phyloP scores from a whole-genome alignment of 2,113 vertebrate genomes.

The Eulacestoma nigropectus region DNA sequence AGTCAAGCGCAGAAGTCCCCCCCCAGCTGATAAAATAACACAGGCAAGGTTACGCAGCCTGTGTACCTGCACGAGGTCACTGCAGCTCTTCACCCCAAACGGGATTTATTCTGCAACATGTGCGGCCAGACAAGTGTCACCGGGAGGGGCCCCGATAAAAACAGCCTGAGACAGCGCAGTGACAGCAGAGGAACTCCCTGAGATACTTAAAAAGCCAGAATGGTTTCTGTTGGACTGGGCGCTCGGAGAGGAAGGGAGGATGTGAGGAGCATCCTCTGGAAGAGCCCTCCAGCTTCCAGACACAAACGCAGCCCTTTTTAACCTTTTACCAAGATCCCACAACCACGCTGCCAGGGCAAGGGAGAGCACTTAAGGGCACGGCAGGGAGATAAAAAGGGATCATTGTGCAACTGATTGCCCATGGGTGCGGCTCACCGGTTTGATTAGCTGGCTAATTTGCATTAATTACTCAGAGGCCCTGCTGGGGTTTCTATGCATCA shows the following conservation, averaged over 20 bases:
- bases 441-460: background rate
- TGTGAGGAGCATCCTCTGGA: background rate
- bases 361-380: background rate
- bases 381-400: background rate
- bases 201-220: background rate
- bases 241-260: background rate
- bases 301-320: background rate
- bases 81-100: background rate
- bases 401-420: background rate
- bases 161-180: background rate
- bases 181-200: background rate
- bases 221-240: background rate
- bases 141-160: background rate
- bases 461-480: background rate
- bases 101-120: accelerated
- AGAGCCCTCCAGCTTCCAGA: background rate
- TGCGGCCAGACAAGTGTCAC: background rate
- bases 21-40: background rate
- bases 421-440: background rate
- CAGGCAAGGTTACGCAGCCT: background rate
- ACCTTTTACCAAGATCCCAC: background rate
- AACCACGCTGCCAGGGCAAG: background rate
- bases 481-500: background rate
- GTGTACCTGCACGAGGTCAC: too few species aligned
- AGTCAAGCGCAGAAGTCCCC: background rate